phyloP scores from a whole-genome alignment of 2,113 vertebrate species.

The Pelobates fuscus region DNA sequence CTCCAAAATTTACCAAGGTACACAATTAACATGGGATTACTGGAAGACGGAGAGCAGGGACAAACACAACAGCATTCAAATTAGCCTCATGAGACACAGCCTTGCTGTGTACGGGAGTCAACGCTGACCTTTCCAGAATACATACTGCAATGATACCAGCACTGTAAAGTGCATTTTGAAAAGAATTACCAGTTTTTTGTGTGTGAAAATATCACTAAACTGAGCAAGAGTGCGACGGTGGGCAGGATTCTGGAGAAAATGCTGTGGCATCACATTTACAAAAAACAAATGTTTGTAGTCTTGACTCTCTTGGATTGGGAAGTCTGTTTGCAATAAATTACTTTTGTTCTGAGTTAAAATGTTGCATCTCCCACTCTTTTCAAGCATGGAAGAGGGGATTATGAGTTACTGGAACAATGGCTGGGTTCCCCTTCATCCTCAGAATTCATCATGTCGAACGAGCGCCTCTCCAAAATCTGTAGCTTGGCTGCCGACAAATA shows the following conservation, averaged over 20 bases:
- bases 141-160: not conserved
- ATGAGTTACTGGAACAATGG: not conserved
- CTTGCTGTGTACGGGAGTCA: not conserved
- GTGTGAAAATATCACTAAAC: not conserved
- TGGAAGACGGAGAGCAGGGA: not conserved
- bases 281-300: not conserved
- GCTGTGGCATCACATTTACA: not conserved
- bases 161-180: not conserved
- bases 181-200: not conserved
- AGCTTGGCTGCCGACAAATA: conserved; percentile 93
- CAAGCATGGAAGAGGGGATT: not conserved
- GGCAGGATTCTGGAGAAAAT: not conserved
- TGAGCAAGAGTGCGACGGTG: not conserved
- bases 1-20: not conserved
- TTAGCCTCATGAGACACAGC: not conserved
- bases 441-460: conserved; percentile 88
- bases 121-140: not conserved
- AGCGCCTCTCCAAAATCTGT: conserved; percentile 90
- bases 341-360: conserved; percentile 27
- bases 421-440: conserved; percentile 42
- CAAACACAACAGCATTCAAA: not conserved
- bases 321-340: conserved; percentile 45
- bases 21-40: not conserved
- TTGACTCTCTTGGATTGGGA: not conserved
- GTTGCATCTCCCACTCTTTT: conserved; percentile 32